Conservation (phyloP, 2,797 vertebrate species). For the Loriculus beryllinus region DNA sequence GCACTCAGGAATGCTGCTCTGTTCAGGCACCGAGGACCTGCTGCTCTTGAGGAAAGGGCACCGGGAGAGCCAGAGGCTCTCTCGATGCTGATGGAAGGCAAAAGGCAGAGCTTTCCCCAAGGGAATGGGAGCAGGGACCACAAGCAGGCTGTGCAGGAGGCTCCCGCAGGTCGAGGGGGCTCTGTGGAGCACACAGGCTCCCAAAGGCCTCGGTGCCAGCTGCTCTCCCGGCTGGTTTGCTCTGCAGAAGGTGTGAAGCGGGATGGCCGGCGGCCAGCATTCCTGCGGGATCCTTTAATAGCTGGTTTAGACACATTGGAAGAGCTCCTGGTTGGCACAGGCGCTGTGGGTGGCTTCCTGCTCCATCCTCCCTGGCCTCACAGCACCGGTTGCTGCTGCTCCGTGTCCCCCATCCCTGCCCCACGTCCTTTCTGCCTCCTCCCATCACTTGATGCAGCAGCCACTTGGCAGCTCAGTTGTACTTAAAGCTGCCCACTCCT, state of each 20-base stretch:
- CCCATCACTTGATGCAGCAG: background rate
- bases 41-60: background rate
- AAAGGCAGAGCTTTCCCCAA: rapidly evolving
- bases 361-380: background rate
- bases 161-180: rapidly evolving
- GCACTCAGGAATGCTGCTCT: rapidly evolving
- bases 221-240: background rate
- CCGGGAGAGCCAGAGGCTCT: background rate
- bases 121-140: background rate
- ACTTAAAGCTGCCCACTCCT: background rate
- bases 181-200: background rate
- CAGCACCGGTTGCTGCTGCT: background rate
- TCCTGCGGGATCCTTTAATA: background rate
- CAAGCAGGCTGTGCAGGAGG: rapidly evolving
- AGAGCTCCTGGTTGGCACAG: background rate
- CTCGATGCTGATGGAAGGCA: background rate
- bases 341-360: background rate
- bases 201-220: background rate
- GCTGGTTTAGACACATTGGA: background rate
- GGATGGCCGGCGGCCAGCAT: background rate
- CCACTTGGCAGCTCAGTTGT: background rate
- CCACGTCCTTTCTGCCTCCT: background rate
- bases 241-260: background rate
- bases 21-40: background rate
- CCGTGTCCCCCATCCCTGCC: background rate